These are phyloP conservation scores for Sialia sialis DNA, from an alignment of 2,113 vertebrate species.

Conservation along the genomic window DNA sequence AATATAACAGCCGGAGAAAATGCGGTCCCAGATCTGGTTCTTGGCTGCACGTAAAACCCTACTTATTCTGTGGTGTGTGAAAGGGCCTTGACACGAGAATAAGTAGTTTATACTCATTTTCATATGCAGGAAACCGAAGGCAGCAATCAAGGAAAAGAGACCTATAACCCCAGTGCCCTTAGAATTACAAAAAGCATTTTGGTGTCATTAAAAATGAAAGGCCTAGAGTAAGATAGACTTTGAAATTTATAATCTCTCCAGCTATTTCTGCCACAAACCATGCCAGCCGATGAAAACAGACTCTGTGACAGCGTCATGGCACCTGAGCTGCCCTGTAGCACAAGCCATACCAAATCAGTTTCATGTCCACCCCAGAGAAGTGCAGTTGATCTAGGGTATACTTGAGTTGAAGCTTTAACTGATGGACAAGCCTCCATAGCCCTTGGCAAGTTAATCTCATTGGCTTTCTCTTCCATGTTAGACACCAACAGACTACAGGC, in stretches of 20 bases:
- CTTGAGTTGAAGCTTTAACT: background rate
- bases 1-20: slow-evolving; percentile 22
- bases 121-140: background rate
- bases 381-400: background rate
- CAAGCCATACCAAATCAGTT: background rate
- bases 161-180: background rate
- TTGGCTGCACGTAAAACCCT: background rate
- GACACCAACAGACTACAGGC: background rate
- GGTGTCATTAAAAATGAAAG: background rate
- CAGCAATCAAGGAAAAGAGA: background rate
- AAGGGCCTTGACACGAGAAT: background rate
- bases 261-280: background rate
- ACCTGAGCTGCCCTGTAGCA: background rate
- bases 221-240: background rate
- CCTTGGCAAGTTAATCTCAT: background rate
- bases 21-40: background rate
- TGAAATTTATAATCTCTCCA: background rate
- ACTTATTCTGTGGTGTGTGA: background rate
- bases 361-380: background rate
- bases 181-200: background rate
- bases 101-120: background rate
- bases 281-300: background rate
- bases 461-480: background rate
- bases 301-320: background rate
- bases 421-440: background rate